A percentile compares a stretch with the other conserved stretches of the same genome.
These are phyloP conservation scores for Chalcosyrphus nemorum DNA, from an alignment of 2,888 invertebrate genomes.

Conservation along the genomic window DNA sequence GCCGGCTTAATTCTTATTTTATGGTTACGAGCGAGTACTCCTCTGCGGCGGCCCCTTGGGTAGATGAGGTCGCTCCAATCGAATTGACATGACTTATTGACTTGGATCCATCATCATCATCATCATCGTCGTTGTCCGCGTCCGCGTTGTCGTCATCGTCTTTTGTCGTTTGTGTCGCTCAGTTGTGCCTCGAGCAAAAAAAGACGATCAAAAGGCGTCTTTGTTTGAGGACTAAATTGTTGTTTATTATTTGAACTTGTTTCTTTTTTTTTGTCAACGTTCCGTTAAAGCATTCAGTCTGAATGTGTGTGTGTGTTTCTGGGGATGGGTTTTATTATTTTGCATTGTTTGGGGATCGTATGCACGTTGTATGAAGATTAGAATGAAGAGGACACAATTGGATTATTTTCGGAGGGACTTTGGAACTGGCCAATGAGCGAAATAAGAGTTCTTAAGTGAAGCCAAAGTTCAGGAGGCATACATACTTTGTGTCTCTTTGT, in stretches of 20 bases:
- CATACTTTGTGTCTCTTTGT: background rate
- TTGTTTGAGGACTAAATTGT: slow-evolving; percentile 53
- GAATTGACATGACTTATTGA: slow-evolving; percentile 72
- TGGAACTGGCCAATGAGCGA: background rate
- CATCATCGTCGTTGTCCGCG: slow-evolving; percentile 25
- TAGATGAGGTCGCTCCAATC: slow-evolving; percentile 57
- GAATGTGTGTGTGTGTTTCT: slow-evolving; percentile 22
- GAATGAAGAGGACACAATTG: slow-evolving; percentile 46
- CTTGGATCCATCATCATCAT: slow-evolving; percentile 68
- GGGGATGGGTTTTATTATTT: slow-evolving; percentile 48
- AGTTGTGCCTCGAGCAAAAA: background rate
- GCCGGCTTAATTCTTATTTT: slow-evolving; percentile 37
- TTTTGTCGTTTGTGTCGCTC: slow-evolving; percentile 17
- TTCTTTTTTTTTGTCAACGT: background rate
- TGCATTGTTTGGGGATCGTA: slow-evolving; percentile 29
- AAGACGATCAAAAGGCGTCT: slow-evolving; percentile 60
- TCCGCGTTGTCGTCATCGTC: slow-evolving; percentile 1
- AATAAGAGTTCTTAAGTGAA: slow-evolving; percentile 18
- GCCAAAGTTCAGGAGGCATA: slow-evolving; percentile 41
- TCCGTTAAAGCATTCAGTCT: slow-evolving; percentile 23
- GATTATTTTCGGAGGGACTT: slow-evolving; percentile 33
- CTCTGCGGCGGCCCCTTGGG: slow-evolving; percentile 28
- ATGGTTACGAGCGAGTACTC: slow-evolving; percentile 49
- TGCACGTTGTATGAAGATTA: background rate
- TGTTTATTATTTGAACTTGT: slow-evolving; percentile 50